A percentile compares a stretch with the other conserved stretches of the same genome.
phyloP scores from a whole-genome alignment of 2,113 vertebrate genomes.

The Sialia sialis region DNA sequence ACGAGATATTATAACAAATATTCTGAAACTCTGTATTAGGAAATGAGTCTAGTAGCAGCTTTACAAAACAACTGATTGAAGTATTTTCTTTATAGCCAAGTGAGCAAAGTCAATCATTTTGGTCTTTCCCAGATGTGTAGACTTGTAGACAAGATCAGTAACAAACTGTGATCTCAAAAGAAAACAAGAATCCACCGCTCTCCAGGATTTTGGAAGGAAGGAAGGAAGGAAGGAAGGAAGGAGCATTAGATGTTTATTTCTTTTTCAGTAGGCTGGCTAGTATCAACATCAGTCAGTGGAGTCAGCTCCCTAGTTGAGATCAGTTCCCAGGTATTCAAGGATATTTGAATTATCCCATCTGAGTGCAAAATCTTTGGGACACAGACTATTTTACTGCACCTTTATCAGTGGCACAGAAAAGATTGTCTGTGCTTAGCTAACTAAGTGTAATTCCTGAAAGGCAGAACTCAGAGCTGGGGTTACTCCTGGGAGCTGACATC shows the following conservation, averaged over 20 bases:
- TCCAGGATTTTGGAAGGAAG: background rate
- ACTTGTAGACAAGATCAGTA: background rate
- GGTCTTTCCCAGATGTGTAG: background rate
- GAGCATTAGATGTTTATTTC: background rate
- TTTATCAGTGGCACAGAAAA: background rate
- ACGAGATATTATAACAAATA: background rate
- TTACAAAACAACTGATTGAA: background rate
- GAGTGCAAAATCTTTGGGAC: background rate
- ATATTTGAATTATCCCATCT: background rate
- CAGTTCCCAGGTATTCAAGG: background rate
- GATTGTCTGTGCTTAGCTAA: background rate
- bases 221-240: background rate
- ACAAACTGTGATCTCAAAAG: background rate
- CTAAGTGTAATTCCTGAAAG: background rate
- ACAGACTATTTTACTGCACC: background rate
- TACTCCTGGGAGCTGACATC: background rate
- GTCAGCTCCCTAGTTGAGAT: background rate
- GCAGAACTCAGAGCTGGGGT: background rate
- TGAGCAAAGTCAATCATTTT: background rate
- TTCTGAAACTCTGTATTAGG: background rate
- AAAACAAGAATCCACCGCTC: background rate
- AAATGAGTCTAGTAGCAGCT: background rate
- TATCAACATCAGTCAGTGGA: background rate
- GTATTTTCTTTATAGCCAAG: background rate
- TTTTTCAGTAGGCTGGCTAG: background rate